Evolutionary conservation across 1,140 invertebrate species (phyloP).

Genomic region (Calephelis nemesis): DNA sequence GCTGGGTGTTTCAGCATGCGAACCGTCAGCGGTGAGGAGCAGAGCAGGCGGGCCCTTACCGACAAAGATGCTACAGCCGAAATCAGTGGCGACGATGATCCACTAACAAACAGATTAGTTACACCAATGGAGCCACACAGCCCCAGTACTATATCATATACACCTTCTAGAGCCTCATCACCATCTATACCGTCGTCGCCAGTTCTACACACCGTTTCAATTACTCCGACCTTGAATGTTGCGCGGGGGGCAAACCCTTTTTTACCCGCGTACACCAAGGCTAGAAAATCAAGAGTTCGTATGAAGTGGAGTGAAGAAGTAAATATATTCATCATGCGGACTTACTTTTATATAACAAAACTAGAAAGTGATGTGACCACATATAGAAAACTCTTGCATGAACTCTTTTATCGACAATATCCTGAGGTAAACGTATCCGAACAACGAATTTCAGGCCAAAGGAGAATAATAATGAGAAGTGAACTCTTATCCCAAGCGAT

Average conservation of each 20-base stretch:
- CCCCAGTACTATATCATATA: background rate
- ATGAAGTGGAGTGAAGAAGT: conserved; percentile 35
- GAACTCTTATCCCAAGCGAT: conserved; percentile 23
- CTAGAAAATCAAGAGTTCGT: conserved; percentile 33
- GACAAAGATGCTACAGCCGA: background rate
- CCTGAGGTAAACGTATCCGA: conserved; percentile 18
- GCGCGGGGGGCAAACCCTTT: conserved; percentile 24
- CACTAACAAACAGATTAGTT: too few relatives aligned
- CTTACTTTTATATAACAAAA: conserved; percentile 35
- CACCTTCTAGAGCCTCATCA: background rate
- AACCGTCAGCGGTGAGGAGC: background rate
- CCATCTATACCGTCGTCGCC: too few relatives aligned
- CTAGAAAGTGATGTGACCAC: conserved; percentile 37
- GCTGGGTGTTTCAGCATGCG: conserved; percentile 4
- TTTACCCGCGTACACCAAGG: conserved; percentile 30
- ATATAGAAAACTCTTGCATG: conserved; percentile 29
- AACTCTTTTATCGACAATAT: conserved; percentile 28
- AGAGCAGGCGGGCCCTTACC: background rate
- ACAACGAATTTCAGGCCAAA: conserved; percentile 33
- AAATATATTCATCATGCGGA: conserved; percentile 41
- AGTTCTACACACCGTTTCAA: background rate
- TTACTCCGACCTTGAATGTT: conserved; percentile 28
- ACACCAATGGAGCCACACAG: background rate
- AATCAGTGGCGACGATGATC: too few relatives aligned
- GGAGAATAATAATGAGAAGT: conserved; percentile 30